Evolutionary conservation across 2,113 vertebrate species (phyloP).

Genomic region (Saguinus imperator): DNA sequence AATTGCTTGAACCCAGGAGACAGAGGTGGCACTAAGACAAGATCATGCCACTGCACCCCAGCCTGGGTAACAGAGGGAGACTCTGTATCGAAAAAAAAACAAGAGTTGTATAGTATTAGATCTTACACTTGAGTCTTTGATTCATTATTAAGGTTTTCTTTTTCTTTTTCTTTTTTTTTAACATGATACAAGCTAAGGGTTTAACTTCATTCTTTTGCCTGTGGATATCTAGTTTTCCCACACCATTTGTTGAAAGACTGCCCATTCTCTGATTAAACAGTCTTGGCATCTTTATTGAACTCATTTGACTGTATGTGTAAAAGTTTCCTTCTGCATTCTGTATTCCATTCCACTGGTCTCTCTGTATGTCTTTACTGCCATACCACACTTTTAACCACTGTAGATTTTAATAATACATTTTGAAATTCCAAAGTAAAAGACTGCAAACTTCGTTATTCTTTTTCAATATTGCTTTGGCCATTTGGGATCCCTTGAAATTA

Average conservation of each 20-base stretch:
- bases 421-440: background rate
- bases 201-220: background rate
- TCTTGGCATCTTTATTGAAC: background rate
- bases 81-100: no score
- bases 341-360: background rate
- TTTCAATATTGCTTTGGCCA: background rate
- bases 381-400: background rate
- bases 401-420: background rate
- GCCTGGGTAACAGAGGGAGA: no score
- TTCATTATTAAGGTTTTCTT: background rate
- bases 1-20: accelerated
- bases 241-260: background rate
- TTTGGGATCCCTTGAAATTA: background rate
- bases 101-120: background rate
- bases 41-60: no score
- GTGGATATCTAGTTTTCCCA: background rate
- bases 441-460: background rate
- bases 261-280: background rate
- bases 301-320: background rate
- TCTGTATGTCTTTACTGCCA: background rate
- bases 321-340: background rate
- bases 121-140: background rate
- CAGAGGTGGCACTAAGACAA: no score
- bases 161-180: background rate
- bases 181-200: background rate